Evolutionary conservation across 37 sponge, comb jelly and placozoan species (phyloP), one percentile per base, ranked within the genome.

Genomic region (Diacarnus erythraeanus): DNA sequence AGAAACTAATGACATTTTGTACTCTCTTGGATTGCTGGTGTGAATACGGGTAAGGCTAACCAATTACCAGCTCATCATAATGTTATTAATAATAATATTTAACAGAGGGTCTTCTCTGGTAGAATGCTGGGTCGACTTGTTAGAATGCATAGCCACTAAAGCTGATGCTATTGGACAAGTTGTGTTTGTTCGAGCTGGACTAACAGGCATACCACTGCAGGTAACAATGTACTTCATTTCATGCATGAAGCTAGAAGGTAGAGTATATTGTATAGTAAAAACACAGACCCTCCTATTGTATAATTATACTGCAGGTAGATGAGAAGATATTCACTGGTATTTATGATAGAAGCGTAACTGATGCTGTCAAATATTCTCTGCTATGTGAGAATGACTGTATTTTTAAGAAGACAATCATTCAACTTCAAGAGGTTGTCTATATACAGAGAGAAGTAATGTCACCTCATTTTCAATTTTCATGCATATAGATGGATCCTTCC

Each of bases 301-400:
- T n/a, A n/a, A n/a, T n/a, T n/a, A n/a, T n/a, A n/a, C n/a, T n/a
- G 10, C 38, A 79, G 79, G 79, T 79, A 10, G 79, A 79, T 69
- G 69, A 69, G 56, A 47, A 51, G 69, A 27, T 79, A 47, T 42
- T 68, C 29, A 21, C 51, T 3, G 33, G 21, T 25, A 12, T 76
- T 8, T 67, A 3, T 25, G 59, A 42, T 2, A 56, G 18, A 10
- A 65, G 57, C 33, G 33, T 27, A 17, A 18, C n/a, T 33, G 69
- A 79, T 20, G 79, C 61, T 31, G 34, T 38, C 26, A 76, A 59
- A 61, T 76, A 47, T 59, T 56, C 77, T 26, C 61, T 60, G 6
- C n/a, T 74, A 2, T 76, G 61, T 42, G 59, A 37, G 2, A 33
- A 29, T 59, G 38, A 59, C 41, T n/a, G 5, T 9, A 34, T 76